Percentiles rank a stretch among this genome's conserved stretches.
Conservation (phyloP, 92 coral and sea anemone genomes). For the Scolanthus callimorphus region DNA sequence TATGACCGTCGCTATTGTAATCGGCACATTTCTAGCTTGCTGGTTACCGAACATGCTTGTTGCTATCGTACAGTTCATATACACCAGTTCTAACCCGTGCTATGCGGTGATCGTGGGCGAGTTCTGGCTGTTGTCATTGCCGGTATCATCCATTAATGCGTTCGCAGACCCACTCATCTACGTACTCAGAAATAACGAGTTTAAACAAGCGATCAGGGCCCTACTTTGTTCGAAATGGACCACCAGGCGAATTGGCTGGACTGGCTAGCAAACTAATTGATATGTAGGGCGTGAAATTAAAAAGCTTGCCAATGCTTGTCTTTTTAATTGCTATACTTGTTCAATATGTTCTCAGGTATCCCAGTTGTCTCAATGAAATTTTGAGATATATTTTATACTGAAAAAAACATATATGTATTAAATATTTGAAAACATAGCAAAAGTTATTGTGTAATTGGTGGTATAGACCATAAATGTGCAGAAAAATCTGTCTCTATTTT, state of each 20-base stretch:
- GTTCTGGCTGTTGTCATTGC: slow-evolving; percentile 34
- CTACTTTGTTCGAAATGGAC: background rate
- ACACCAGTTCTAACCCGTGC: slow-evolving; percentile 9
- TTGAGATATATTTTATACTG: too few relatives aligned
- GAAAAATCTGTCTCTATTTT: too few relatives aligned
- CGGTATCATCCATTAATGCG: slow-evolving; percentile 24
- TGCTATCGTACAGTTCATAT: slow-evolving; percentile 20
- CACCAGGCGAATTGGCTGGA: background rate
- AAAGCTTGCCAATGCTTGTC: too few relatives aligned
- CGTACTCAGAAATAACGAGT: slow-evolving; percentile 30
- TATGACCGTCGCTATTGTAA: slow-evolving; percentile 26
- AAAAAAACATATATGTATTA: too few relatives aligned
- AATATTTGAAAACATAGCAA: too few relatives aligned
- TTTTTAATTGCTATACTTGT: too few relatives aligned
- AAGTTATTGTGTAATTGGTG: too few relatives aligned
- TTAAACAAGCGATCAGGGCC: slow-evolving; percentile 14
- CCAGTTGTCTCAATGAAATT: too few relatives aligned
- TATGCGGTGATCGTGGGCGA: slow-evolving; percentile 31
- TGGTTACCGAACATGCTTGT: slow-evolving; percentile 35
- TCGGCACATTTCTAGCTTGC: slow-evolving; percentile 30
- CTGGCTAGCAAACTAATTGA: too few relatives aligned
- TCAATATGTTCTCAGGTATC: too few relatives aligned
- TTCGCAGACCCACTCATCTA: slow-evolving; percentile 23
- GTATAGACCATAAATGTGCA: too few relatives aligned
- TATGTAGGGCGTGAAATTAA: too few relatives aligned